These are phyloP conservation scores for Zaprionus taronus DNA, from an alignment of 1,140 invertebrate genomes.

Conservation along the genomic window DNA sequence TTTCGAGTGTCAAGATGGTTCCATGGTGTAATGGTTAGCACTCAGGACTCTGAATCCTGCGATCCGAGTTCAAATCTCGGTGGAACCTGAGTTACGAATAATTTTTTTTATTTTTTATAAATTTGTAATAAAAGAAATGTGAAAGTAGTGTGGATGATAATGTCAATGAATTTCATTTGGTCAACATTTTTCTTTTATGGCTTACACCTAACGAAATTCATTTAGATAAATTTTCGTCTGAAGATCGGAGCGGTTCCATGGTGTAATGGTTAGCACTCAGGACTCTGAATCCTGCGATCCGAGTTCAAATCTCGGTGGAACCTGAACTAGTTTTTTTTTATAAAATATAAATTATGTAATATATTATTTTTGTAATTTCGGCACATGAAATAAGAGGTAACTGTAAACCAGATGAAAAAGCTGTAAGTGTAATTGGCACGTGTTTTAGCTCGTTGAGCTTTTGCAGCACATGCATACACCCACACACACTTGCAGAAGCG, in stretches of 20 bases:
- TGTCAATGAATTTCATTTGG: not conserved
- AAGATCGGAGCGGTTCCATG: slow-evolving; percentile 86
- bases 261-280: slow-evolving; percentile 96
- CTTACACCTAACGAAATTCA: not conserved
- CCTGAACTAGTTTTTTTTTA: not conserved
- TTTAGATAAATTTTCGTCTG: not conserved
- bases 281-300: slow-evolving; percentile 96
- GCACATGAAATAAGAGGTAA: not conserved
- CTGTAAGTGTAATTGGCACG: slow-evolving; percentile 5
- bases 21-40: slow-evolving; percentile 96
- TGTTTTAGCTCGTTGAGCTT: slow-evolving; percentile 23
- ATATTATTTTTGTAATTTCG: not conserved
- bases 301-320: slow-evolving; percentile 90
- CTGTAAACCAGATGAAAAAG: not conserved
- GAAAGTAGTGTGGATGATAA: not conserved
- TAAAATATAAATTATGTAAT: too few species aligned
- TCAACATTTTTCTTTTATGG: not conserved
- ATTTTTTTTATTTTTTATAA: not conserved
- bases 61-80: slow-evolving; percentile 94
- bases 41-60: slow-evolving; percentile 95
- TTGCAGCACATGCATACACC: slow-evolving; percentile 1
- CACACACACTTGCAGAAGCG: slow-evolving; percentile 13
- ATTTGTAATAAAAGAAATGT: not conserved
- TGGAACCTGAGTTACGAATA: slow-evolving; percentile 87
- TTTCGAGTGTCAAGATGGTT: slow-evolving; percentile 70